A percentile compares a stretch with the other conserved stretches of the same genome.
These are phyloP conservation scores for Alligator mississippiensis DNA, from an alignment of 2,113 vertebrate species.

Conservation along the genomic window DNA sequence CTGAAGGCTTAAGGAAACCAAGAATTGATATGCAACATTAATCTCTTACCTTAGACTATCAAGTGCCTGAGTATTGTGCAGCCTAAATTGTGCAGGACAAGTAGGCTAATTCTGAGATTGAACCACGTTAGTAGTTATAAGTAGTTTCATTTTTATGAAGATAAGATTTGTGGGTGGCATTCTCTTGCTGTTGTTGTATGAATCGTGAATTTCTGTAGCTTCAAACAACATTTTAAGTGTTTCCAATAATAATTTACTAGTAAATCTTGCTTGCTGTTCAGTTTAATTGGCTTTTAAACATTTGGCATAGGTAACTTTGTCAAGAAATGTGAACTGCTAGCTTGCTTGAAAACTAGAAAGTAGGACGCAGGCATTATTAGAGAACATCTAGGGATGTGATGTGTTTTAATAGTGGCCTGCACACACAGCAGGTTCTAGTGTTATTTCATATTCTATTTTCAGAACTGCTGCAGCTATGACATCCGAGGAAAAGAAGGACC, in stretches of 20 bases:
- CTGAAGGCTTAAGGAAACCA: not conserved
- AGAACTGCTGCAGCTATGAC: constrained; percentile 89
- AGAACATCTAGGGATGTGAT: not conserved
- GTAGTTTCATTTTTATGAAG: not conserved
- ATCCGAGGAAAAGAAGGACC: constrained; percentile 92
- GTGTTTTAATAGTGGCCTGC: constrained; percentile 23
- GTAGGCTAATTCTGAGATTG: not conserved
- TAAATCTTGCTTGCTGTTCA: not conserved
- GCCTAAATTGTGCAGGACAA: not conserved
- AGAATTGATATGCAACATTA: not conserved
- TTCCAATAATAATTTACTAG: not conserved
- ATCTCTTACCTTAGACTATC: not conserved
- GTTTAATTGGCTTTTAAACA: not conserved
- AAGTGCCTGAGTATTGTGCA: not conserved
- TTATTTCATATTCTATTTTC: constrained; percentile 71
- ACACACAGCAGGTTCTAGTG: constrained; percentile 17
- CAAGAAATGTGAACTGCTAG: not conserved
- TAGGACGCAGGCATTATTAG: constrained; percentile 8
- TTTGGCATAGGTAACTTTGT: not conserved
- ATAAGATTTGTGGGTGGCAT: not conserved
- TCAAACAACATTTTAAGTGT: not conserved
- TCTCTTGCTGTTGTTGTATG: not conserved
- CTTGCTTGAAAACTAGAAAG: constrained; percentile 37
- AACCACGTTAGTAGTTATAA: not conserved
- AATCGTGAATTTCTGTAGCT: not conserved